These are phyloP conservation scores for Apeltes quadracus DNA, from an alignment of 2,113 vertebrate species.

Conservation along the genomic window DNA sequence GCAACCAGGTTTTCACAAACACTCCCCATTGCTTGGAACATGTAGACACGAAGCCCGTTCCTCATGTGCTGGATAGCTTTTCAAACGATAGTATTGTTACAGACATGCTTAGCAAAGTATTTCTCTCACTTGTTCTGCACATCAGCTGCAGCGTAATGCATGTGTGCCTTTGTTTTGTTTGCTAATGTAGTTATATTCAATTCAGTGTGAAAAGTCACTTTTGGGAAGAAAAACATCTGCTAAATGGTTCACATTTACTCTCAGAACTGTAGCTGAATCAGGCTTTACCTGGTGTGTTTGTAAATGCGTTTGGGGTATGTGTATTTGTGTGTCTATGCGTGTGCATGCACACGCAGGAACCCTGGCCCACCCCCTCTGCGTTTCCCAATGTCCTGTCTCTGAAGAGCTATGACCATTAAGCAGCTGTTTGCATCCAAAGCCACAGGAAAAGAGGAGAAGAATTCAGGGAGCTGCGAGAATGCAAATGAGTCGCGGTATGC, in stretches of 20 bases:
- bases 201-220: slow-evolving; percentile 66
- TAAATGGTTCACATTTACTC: slow-evolving; percentile 73
- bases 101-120: slow-evolving; percentile 19
- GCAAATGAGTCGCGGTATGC: slow-evolving; percentile 75
- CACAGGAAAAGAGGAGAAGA: slow-evolving; percentile 52
- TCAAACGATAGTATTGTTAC: slow-evolving; percentile 26
- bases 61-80: slow-evolving; percentile 9
- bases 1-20: slow-evolving; percentile 61
- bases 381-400: slow-evolving; percentile 77
- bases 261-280: slow-evolving; percentile 51
- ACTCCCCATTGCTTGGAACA: slow-evolving; percentile 53
- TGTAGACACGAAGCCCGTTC: slow-evolving; percentile 15
- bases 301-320: neutral
- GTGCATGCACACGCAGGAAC: slow-evolving; percentile 47
- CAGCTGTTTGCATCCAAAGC: slow-evolving; percentile 78
- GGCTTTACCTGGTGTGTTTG: slow-evolving; percentile 65
- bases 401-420: slow-evolving; percentile 81
- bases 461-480: slow-evolving; percentile 68
- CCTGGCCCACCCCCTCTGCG: slow-evolving; percentile 67
- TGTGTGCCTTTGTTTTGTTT: slow-evolving; percentile 58
- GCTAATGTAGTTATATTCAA: slow-evolving; percentile 71
- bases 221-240: slow-evolving; percentile 75
- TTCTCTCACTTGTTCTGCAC: slow-evolving; percentile 49
- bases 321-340: slow-evolving; percentile 9
- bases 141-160: slow-evolving; percentile 49